phyloP scores from a whole-genome alignment of 2,888 invertebrate genomes.

The Ctena decussata region DNA sequence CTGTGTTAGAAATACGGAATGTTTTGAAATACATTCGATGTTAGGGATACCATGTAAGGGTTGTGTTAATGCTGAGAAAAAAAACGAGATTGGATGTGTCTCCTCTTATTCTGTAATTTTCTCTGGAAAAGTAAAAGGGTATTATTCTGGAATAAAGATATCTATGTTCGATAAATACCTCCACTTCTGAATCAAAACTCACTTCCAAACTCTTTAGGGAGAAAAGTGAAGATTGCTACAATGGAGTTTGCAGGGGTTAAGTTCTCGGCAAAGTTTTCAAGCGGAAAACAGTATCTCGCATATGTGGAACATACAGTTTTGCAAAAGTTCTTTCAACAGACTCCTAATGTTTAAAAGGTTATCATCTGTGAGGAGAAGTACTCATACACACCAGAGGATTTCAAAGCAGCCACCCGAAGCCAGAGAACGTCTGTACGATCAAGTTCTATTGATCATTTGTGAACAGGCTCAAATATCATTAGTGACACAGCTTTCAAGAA shows the following conservation, averaged over 20 bases:
- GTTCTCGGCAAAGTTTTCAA: slow-evolving; percentile 30
- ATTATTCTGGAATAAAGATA: too few relatives aligned
- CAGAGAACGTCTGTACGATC: slow-evolving; percentile 16
- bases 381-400: slow-evolving; percentile 39
- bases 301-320: slow-evolving; percentile 13
- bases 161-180: too few relatives aligned
- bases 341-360: neutral
- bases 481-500: slow-evolving; percentile 17
- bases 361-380: slow-evolving; percentile 47
- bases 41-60: too few relatives aligned
- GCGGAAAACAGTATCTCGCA: slow-evolving; percentile 28
- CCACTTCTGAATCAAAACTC: neutral
- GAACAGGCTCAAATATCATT: slow-evolving; percentile 24
- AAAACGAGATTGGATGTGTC: too few relatives aligned
- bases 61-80: too few relatives aligned
- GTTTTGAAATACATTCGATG: too few relatives aligned
- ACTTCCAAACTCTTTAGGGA: slow-evolving; percentile 12
- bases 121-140: too few relatives aligned
- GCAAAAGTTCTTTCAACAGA: neutral
- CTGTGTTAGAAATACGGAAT: too few relatives aligned
- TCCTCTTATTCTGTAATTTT: too few relatives aligned
- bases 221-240: slow-evolving; percentile 24
- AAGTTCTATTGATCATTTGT: slow-evolving; percentile 35
- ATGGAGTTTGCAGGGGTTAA: slow-evolving; percentile 43
- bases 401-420: slow-evolving; percentile 45